These are phyloP conservation scores for Deroptyus accipitrinus DNA, from an alignment of 2,113 vertebrate species.

Conservation along the genomic window DNA sequence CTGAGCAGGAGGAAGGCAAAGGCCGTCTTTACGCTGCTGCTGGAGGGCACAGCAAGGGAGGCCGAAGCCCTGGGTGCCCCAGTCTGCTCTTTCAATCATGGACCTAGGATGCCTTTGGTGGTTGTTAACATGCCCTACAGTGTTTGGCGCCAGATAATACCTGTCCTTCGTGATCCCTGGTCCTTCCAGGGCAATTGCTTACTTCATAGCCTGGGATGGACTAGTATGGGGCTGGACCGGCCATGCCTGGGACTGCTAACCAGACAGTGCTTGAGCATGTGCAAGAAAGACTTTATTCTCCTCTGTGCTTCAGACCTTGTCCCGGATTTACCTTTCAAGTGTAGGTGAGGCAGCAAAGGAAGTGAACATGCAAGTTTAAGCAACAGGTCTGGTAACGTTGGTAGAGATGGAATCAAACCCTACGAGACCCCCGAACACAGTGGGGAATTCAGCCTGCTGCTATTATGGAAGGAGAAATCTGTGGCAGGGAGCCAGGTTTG, in stretches of 20 bases:
- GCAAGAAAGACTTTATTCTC: neutral
- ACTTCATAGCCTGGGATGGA: neutral
- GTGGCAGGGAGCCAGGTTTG: neutral
- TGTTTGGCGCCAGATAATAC: neutral
- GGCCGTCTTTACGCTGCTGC: accelerated
- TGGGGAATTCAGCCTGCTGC: neutral
- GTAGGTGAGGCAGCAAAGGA: neutral
- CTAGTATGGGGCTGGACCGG: neutral
- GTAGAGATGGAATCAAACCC: neutral
- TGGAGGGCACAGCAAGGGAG: neutral
- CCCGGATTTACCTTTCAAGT: neutral
- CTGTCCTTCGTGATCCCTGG: neutral
- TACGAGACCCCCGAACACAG: neutral
- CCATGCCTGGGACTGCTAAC: neutral
- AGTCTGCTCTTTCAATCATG: neutral
- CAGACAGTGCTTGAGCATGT: neutral
- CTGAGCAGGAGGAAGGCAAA: neutral
- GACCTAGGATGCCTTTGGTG: neutral
- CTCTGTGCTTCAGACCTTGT: neutral
- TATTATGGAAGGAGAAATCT: neutral
- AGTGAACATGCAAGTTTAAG: neutral
- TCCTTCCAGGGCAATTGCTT: neutral
- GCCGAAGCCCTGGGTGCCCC: neutral
- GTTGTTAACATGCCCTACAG: neutral
- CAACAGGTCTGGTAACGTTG: neutral